Conservation (phyloP, 2,797 vertebrate genomes). For the Myotis planiceps region DNA sequence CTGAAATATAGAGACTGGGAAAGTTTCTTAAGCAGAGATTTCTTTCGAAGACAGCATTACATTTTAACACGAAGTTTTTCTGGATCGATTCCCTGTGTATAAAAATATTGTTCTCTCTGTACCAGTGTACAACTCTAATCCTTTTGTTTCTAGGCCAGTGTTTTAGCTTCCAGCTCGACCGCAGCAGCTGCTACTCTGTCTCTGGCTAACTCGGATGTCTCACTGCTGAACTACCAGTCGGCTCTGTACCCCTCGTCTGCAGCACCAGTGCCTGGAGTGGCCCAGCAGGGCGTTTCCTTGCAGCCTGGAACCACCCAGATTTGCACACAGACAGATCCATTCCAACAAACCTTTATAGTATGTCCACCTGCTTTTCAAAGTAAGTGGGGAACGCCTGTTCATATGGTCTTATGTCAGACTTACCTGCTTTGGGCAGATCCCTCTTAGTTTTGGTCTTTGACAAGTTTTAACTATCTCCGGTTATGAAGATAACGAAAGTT, state of each 20-base stretch:
- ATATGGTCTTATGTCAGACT: background rate
- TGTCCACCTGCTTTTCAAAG: constrained; percentile 98
- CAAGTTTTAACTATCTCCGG: constrained; percentile 29
- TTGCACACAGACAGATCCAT: constrained; percentile 96
- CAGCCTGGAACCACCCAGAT: constrained; percentile 96
- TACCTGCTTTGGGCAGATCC: background rate
- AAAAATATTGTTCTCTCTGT: background rate
- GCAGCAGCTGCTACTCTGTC: constrained; percentile 95
- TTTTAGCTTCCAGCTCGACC: constrained; percentile 92
- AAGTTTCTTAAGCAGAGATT: constrained; percentile 30
- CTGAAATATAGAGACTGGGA: constrained; percentile 6
- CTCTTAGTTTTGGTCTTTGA: constrained; percentile 16
- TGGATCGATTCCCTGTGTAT: background rate
- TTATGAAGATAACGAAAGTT: constrained; percentile 2
- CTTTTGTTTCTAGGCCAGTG: constrained; percentile 90
- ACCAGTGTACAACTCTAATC: background rate
- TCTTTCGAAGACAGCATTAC: constrained; percentile 18
- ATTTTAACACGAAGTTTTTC: constrained; percentile 29
- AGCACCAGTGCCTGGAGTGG: constrained; percentile 95
- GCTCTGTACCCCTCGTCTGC: constrained; percentile 97
- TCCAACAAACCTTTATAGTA: constrained; percentile 98
- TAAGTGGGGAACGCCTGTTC: constrained; percentile 79
- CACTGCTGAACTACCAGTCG: constrained; percentile 96
- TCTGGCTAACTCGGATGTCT: constrained; percentile 94
- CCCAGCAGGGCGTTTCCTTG: constrained; percentile 95